These are phyloP conservation scores for Brevimyrus niger DNA, from an alignment of 2,113 vertebrate genomes.

Conservation along the genomic window DNA sequence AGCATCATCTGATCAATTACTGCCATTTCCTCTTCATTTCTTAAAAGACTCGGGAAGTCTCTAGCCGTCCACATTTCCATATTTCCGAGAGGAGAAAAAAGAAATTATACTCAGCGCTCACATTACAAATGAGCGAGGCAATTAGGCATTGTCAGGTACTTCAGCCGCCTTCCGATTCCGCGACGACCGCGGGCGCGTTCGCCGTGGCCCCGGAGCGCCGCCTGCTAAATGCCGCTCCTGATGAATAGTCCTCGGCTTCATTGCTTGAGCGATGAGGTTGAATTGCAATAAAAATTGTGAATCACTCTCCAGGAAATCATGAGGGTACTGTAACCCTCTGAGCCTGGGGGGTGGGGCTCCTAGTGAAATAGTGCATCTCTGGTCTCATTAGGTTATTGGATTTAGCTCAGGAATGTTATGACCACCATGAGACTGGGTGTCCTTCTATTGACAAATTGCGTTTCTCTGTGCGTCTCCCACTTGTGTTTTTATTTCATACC, in stretches of 20 bases:
- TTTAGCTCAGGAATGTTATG: neutral
- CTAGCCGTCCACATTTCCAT: conserved; percentile 53
- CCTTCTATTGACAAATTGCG: neutral
- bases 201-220: conserved; percentile 18
- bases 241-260: conserved; percentile 44
- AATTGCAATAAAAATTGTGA: conserved; percentile 45
- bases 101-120: conserved; percentile 51
- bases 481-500: neutral
- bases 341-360: conserved; percentile 35
- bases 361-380: conserved; percentile 2
- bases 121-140: conserved; percentile 51
- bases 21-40: conserved; percentile 54
- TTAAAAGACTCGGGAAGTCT: conserved; percentile 38
- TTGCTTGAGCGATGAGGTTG: conserved; percentile 34
- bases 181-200: conserved; percentile 25
- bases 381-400: neutral
- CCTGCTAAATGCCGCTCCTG: conserved; percentile 40
- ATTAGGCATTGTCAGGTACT: conserved; percentile 46
- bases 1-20: conserved; percentile 34
- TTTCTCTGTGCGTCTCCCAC: neutral
- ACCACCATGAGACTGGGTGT: neutral
- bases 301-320: conserved; percentile 48
- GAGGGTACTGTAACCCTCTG: conserved; percentile 47
- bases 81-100: conserved; percentile 35
- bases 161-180: conserved; percentile 22